Conservation (phyloP, 2,888 invertebrate genomes). For the Tipula vernalis region DNA sequence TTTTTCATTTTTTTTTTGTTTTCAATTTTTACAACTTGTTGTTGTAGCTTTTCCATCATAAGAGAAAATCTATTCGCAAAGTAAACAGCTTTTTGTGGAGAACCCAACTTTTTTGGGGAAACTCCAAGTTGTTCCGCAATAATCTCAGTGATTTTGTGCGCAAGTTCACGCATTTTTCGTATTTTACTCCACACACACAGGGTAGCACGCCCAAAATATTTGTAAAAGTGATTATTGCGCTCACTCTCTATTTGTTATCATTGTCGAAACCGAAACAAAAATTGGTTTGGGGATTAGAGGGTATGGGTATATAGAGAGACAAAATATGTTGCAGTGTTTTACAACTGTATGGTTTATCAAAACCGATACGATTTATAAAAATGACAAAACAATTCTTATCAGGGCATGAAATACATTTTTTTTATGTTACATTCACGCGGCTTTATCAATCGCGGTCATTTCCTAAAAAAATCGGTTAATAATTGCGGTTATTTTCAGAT, state of each 20-base stretch:
- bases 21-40: not conserved
- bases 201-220: not conserved
- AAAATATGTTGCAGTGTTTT: not conserved
- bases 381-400: not conserved
- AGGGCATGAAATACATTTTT: not conserved
- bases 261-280: not conserved
- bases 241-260: not conserved
- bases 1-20: not conserved
- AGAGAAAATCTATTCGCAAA: not conserved
- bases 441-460: not conserved
- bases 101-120: not conserved
- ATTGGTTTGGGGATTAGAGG: not conserved
- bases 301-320: too few species aligned
- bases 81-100: not conserved
- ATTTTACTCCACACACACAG: not conserved
- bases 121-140: not conserved
- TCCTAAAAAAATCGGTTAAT: not conserved
- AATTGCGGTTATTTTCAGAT: not conserved
- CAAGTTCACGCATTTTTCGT: not conserved
- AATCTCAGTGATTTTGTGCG: not conserved
- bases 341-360: not conserved
- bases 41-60: not conserved
- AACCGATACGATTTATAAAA: not conserved
- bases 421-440: not conserved
- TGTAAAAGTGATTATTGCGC: not conserved